These are phyloP conservation scores for Etheostoma spectabile DNA, from an alignment of 2,113 vertebrate species.

Conservation along the genomic window DNA sequence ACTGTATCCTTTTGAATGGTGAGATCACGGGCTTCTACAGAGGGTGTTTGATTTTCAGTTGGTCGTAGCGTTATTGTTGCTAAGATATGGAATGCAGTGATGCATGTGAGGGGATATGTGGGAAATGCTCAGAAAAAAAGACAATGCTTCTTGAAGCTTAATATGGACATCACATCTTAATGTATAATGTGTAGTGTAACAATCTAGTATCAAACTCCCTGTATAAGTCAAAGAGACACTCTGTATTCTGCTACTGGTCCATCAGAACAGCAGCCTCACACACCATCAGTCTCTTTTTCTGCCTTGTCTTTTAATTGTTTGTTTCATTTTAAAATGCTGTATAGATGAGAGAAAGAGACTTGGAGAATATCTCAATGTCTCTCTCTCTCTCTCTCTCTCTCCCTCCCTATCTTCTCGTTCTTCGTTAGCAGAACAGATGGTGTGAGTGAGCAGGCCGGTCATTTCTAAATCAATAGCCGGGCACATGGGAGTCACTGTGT, in stretches of 20 bases:
- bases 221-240: background rate
- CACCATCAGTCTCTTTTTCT: background rate
- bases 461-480: constrained; percentile 73
- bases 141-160: too few species aligned
- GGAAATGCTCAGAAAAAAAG: background rate
- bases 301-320: background rate
- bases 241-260: background rate
- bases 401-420: constrained; percentile 21
- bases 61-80: background rate
- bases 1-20: background rate
- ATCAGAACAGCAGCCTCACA: background rate
- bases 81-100: background rate
- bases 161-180: too few species aligned
- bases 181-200: too few species aligned
- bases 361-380: constrained; percentile 17
- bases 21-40: too few species aligned
- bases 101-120: background rate
- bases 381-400: constrained; percentile 12
- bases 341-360: background rate
- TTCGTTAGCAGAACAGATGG: constrained; percentile 72
- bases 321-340: constrained; percentile 17
- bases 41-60: background rate
- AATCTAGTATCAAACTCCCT: background rate
- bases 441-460: constrained; percentile 67
- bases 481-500: constrained; percentile 68